Conservation (phyloP, 2,797 vertebrate species). For the Melanogrammus aeglefinus region DNA sequence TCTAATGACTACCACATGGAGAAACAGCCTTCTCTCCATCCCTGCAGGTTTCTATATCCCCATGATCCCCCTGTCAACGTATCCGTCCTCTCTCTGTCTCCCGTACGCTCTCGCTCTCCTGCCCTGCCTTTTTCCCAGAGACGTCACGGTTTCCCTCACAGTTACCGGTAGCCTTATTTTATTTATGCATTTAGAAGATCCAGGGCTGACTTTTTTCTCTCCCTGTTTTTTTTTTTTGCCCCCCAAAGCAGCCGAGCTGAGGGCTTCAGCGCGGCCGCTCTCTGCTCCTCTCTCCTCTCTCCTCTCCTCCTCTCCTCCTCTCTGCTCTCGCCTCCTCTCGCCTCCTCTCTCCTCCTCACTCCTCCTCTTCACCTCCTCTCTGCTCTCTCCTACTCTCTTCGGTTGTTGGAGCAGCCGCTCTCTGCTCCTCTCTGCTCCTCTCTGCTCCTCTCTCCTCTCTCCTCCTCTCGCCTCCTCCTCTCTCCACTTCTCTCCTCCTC, state of each 20-base stretch:
- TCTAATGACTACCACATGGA: constrained; percentile 59
- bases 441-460: no score
- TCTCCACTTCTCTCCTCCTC: no score
- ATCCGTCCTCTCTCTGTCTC: constrained; percentile 34
- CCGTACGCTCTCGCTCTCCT: constrained; percentile 22
- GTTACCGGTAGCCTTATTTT: neutral
- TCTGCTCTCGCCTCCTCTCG: no score
- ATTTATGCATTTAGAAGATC: constrained; percentile 4
- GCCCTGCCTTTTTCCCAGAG: constrained; percentile 24
- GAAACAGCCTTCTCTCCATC: constrained; percentile 15
- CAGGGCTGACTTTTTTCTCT: neutral
- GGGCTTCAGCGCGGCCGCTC: no score
- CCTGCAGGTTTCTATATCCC: constrained; percentile 24
- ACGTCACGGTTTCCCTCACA: neutral
- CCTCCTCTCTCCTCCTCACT: no score
- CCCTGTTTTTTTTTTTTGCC: neutral
- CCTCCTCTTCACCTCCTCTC: no score
- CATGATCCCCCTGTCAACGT: constrained; percentile 14
- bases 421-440: no score
- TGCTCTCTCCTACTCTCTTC: no score
- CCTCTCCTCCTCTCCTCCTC: no score
- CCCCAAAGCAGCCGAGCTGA: neutral
- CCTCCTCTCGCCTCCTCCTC: no score
- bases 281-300: no score
- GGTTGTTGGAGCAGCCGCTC: no score